Percentiles rank a stretch among this genome's conserved stretches.
These are phyloP conservation scores for Enteromius trimaculatus DNA, from an alignment of 2,797 vertebrate species.

Conservation along the genomic window DNA sequence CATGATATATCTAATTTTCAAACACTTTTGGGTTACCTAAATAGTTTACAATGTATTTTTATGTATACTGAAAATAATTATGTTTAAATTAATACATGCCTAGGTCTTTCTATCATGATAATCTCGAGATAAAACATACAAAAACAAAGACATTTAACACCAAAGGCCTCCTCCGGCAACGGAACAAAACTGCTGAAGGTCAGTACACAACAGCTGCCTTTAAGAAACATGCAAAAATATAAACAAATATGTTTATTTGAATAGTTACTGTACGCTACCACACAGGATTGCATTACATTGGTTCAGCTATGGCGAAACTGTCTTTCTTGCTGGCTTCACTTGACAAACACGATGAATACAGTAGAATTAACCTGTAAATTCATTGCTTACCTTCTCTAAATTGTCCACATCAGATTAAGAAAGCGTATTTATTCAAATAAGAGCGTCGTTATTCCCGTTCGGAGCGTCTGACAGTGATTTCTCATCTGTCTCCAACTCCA, in stretches of 20 bases:
- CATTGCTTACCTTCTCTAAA: slow-evolving; percentile 7
- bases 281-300: not conserved
- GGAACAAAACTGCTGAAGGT: not conserved
- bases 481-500: slow-evolving; percentile 55
- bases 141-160: slow-evolving; percentile 24
- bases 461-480: slow-evolving; percentile 40
- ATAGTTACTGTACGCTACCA: not conserved
- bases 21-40: not conserved
- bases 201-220: not conserved
- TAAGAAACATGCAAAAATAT: not conserved
- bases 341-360: slow-evolving; percentile 19
- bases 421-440: not conserved
- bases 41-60: not conserved
- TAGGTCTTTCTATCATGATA: not conserved
- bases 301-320: slow-evolving; percentile 29
- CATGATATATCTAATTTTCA: not conserved
- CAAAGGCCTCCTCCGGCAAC: not conserved
- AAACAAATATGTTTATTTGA: not conserved
- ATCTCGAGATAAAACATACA: not conserved
- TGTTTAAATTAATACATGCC: not conserved
- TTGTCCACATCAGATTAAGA: slow-evolving; percentile 13
- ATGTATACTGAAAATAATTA: not conserved
- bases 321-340: slow-evolving; percentile 3
- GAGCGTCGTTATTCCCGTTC: slow-evolving; percentile 3
- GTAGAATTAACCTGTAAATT: not conserved